Conservation (phyloP, 2,888 invertebrate species). For the Pyrrhia umbra region DNA sequence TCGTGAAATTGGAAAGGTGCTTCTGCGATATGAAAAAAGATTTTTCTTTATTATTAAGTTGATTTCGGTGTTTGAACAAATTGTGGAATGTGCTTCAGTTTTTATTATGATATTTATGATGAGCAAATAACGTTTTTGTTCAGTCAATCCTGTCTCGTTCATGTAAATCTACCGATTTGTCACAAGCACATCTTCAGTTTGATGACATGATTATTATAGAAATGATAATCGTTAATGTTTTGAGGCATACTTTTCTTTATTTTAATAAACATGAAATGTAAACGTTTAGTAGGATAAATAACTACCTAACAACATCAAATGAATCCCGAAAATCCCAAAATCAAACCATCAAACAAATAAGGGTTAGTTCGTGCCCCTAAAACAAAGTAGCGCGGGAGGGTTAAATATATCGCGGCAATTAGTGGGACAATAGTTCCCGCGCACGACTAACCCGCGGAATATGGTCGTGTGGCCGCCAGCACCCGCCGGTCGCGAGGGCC, state of each 20-base stretch:
- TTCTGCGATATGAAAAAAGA: constrained; percentile 8
- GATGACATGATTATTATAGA: too few species aligned
- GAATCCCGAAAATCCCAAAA: constrained; percentile 3
- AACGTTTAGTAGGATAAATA: neutral
- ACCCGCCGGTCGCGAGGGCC: constrained; percentile 48
- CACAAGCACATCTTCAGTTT: too few species aligned
- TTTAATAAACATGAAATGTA: too few species aligned
- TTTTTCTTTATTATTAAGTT: constrained; percentile 8
- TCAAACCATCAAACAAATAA: constrained; percentile 27
- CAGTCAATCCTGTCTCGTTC: neutral
- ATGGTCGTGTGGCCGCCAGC: constrained; percentile 70
- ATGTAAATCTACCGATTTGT: neutral
- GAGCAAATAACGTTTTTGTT: constrained; percentile 11
- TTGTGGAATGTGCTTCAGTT: constrained; percentile 34
- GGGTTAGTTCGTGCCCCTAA: constrained; percentile 41
- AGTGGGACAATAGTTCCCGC: constrained; percentile 61
- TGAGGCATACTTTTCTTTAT: too few species aligned
- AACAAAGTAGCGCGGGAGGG: constrained; percentile 58
- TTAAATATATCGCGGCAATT: constrained; percentile 66
- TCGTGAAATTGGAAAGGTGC: constrained; percentile 35
- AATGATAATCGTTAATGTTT: too few species aligned
- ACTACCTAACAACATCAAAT: neutral
- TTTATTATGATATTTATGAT: constrained; percentile 36
- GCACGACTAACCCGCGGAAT: constrained; percentile 71
- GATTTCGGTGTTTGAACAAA: constrained; percentile 21